phyloP scores from a whole-genome alignment of 2,888 invertebrate genomes.

The Magallana nippona region DNA sequence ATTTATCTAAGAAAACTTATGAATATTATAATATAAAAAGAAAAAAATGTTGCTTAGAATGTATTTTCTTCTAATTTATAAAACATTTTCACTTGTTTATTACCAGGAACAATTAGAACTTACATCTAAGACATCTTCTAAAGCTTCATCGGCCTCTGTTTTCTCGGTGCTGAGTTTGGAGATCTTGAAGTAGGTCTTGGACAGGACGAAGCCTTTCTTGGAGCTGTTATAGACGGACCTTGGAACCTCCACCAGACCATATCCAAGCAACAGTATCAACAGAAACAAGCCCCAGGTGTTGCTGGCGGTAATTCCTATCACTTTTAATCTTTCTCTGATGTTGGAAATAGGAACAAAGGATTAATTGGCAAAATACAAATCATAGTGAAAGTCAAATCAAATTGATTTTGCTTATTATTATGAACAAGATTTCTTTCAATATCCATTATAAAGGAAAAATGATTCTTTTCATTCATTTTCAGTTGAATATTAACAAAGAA shows the following conservation, averaged over 20 bases:
- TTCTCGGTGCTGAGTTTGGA: conserved; percentile 96
- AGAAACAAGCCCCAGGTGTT: conserved; percentile 99
- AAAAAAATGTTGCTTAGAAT: too few species aligned
- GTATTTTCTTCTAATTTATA: neutral
- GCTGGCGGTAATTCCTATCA: conserved; percentile 98
- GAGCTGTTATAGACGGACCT: conserved; percentile 94
- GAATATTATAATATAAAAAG: too few species aligned
- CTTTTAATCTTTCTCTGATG: conserved; percentile 90
- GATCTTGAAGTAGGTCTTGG: conserved; percentile 94
- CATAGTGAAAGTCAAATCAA: neutral
- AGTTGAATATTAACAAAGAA: too few species aligned
- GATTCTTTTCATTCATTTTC: too few species aligned
- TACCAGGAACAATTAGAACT: conserved; percentile 49
- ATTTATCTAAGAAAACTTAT: too few species aligned
- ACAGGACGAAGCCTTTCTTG: conserved; percentile 90
- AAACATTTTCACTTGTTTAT: too few species aligned
- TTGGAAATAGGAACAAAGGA: neutral
- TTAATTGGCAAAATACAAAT: neutral
- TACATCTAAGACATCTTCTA: conserved; percentile 96
- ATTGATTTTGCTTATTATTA: neutral
- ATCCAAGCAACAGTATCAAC: conserved; percentile 92
- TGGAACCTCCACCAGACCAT: conserved; percentile 96
- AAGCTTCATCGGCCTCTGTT: conserved; percentile 97
- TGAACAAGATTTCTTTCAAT: too few species aligned
- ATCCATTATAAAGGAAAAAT: too few species aligned